Evolutionary conservation across 2,888 invertebrate genomes (phyloP), one percentile per base, ranked within the genome.

Genomic region (Diploptera punctata): DNA sequence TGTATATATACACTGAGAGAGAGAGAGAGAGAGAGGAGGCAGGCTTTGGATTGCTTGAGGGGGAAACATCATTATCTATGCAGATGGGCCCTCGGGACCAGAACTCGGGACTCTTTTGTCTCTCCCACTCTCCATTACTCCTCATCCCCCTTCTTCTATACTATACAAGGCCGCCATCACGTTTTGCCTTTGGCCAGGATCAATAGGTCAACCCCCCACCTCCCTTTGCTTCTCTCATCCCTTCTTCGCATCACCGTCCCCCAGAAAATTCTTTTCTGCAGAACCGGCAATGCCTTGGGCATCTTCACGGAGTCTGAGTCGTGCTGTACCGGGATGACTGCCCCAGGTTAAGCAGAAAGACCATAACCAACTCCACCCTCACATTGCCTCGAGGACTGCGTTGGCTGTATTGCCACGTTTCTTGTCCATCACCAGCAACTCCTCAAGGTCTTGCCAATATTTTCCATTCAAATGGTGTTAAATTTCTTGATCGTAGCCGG

Each of bases 11-110:
- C 44, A 4, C 44, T n/a, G 44, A 18, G 69, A 67, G 26, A 60
- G n/a, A n/a, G n/a, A n/a, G n/a, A n/a, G n/a, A 10, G 21, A 24
- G 38, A 33, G 65, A 38, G 38, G 19, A 38, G 38, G 65, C 65
- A 33, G 33, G 38, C 67, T 70, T 60, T 62, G 33, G 60, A 75
- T 68, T 38, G 71, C 75, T 79, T 29, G 77, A 68, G 71, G 67
- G 79, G 79, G 78, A 75, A 76, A 79, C 80, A 77, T 81, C 80
- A 81, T 81, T 81, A 81, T 81, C 81, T 81, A 81, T 81, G 81
- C 81, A 81, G 81, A 81, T 81, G 80, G 80, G 79, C 81, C 81
- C 80, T 77, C 79, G 80, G 81, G 81, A 81, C 76, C 79, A 67
- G 72, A 75, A 73, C 73, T 67, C 73, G 73, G 75, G 75, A 73